These are phyloP conservation scores for Pomacea canaliculata DNA, from an alignment of 2,888 invertebrate species.

Conservation along the genomic window DNA sequence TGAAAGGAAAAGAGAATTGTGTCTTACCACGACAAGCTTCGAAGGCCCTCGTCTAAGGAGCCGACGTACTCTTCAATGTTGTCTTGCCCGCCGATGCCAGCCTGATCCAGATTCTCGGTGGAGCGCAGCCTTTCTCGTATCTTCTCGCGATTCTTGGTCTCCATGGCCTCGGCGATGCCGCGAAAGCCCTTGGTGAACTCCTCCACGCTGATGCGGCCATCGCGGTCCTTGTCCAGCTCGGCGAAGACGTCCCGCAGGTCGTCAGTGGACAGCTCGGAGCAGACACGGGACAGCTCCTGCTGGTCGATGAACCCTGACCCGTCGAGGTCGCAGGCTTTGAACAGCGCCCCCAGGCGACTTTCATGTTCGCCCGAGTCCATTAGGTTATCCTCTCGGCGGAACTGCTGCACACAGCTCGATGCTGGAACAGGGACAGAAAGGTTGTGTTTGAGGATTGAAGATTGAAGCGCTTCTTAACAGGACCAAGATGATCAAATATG, in stretches of 20 bases:
- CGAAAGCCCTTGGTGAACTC: slow-evolving; percentile 73
- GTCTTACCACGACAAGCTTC: slow-evolving; percentile 60
- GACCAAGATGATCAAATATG: no score
- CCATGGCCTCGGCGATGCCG: slow-evolving; percentile 49
- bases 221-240: slow-evolving; percentile 73
- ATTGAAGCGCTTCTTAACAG: no score
- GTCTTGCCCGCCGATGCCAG: slow-evolving; percentile 50
- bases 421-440: no score
- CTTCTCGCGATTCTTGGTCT: slow-evolving; percentile 44
- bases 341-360: slow-evolving; percentile 65
- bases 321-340: slow-evolving; percentile 71
- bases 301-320: slow-evolving; percentile 72
- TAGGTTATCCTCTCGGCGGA: no score
- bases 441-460: no score
- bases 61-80: slow-evolving; percentile 51
- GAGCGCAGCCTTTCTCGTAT: slow-evolving; percentile 44
- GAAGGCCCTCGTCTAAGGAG: slow-evolving; percentile 58
- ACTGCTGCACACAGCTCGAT: no score
- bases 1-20: background rate
- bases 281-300: slow-evolving; percentile 71
- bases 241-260: slow-evolving; percentile 72
- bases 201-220: slow-evolving; percentile 72
- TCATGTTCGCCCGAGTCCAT: background rate
- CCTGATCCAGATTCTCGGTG: slow-evolving; percentile 42
- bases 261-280: slow-evolving; percentile 69